These are phyloP conservation scores for Anguilla japonica DNA, from an alignment of 2,113 vertebrate genomes.

Conservation along the genomic window DNA sequence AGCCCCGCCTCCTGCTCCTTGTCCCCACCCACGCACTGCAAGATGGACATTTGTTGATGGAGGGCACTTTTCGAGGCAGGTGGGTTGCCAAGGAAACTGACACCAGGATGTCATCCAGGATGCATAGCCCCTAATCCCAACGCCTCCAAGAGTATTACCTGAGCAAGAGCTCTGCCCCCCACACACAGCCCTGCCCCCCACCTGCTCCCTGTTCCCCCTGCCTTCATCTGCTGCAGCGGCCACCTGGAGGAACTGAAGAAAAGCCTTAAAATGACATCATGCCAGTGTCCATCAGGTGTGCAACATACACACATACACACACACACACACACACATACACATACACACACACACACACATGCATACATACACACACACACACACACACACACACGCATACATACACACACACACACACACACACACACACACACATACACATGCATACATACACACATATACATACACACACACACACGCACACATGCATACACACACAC, in stretches of 20 bases:
- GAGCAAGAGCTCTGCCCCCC: background rate
- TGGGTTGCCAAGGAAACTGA: slow-evolving; percentile 36
- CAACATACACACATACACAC: slow-evolving; percentile 52
- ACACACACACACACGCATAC: slow-evolving; percentile 24
- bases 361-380: background rate
- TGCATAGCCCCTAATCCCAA: too few species aligned
- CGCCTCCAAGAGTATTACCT: too few species aligned
- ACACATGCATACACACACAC: slow-evolving; percentile 22
- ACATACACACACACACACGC: slow-evolving; percentile 27
- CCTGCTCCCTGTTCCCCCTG: slow-evolving; percentile 30
- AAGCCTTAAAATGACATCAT: slow-evolving; percentile 64
- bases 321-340: background rate
- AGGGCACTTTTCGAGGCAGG: slow-evolving; percentile 64
- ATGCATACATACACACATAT: slow-evolving; percentile 18
- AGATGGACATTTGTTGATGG: slow-evolving; percentile 74
- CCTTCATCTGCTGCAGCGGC: background rate
- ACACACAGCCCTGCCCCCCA: slow-evolving; percentile 19
- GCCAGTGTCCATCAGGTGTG: background rate
- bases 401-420: background rate
- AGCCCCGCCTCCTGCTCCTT: slow-evolving; percentile 64
- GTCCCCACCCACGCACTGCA: slow-evolving; percentile 56
- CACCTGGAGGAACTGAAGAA: slow-evolving; percentile 36
- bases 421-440: background rate
- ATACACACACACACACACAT: background rate
- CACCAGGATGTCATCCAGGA: slow-evolving; percentile 66